A percentile compares a stretch with the other conserved stretches of the same genome.
Evolutionary conservation across 2,888 invertebrate species (phyloP).

Genomic region (Archips xylosteana): DNA sequence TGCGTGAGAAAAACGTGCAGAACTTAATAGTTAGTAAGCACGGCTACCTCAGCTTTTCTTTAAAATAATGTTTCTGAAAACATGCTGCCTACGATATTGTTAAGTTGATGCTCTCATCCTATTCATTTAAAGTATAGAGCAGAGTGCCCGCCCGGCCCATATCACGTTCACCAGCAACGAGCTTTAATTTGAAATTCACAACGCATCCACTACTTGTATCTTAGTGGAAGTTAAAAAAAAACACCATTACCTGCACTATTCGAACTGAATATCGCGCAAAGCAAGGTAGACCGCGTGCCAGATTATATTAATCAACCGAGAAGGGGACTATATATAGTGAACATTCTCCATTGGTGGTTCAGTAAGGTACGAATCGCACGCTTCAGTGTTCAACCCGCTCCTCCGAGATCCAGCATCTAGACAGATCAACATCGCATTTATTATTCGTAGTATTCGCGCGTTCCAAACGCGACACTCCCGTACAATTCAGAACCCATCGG

Average conservation of each 20-base stretch:
- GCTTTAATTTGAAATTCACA: conserved; percentile 72
- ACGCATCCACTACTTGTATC: conserved; percentile 55
- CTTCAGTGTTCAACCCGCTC: conserved; percentile 54
- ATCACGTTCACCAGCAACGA: conserved; percentile 54
- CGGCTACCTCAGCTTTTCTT: not conserved
- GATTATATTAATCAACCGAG: conserved; percentile 60
- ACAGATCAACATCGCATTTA: conserved; percentile 52
- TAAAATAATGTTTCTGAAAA: conserved; percentile 3
- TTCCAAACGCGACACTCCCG: conserved; percentile 27
- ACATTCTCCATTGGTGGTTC: conserved; percentile 49
- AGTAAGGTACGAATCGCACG: conserved; percentile 51
- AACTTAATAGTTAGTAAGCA: not conserved
- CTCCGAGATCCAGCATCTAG: conserved; percentile 45
- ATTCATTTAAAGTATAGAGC: conserved; percentile 20
- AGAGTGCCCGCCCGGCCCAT: conserved; percentile 38
- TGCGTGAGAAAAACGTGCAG: no score
- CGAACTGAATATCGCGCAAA: not conserved
- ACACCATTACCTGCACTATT: conserved; percentile 50
- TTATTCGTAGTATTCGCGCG: conserved; percentile 45
- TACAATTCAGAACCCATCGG: conserved; percentile 23
- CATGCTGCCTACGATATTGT: not conserved
- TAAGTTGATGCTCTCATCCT: not conserved
- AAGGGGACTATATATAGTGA: conserved; percentile 49
- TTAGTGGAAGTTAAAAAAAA: conserved; percentile 55
- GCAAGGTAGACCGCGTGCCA: conserved; percentile 39